These are phyloP conservation scores for Crepidodera aurea DNA, from an alignment of 2,888 invertebrate genomes.

Conservation along the genomic window DNA sequence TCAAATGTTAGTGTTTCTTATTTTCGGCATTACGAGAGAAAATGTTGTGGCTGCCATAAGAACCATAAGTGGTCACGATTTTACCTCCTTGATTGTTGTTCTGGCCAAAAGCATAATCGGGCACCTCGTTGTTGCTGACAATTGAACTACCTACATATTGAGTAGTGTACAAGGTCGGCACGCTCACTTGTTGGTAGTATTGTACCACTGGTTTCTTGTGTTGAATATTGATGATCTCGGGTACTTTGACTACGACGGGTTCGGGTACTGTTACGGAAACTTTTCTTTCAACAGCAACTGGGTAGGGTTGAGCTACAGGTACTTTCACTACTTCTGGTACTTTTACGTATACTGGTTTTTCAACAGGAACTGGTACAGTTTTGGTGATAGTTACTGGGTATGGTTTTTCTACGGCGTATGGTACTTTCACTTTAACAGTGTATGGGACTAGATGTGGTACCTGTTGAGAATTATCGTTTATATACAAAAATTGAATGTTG, in stretches of 20 bases:
- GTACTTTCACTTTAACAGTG: conserved; percentile 42
- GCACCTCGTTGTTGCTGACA: not conserved
- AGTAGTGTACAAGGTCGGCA: not conserved
- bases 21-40: not conserved
- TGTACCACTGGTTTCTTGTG: conserved; percentile 21
- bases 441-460: conserved; percentile 51
- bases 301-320: conserved; percentile 46
- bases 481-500: not conserved
- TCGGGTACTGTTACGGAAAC: conserved; percentile 47
- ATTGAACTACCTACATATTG: not conserved
- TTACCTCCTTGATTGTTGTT: not conserved
- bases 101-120: not conserved
- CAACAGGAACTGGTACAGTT: conserved; percentile 48
- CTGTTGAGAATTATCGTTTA: not conserved
- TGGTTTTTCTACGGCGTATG: conserved; percentile 51
- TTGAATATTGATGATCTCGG: conserved; percentile 40
- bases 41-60: not conserved
- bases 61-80: not conserved
- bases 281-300: conserved; percentile 41
- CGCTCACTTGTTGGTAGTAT: not conserved
- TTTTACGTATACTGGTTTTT: conserved; percentile 47
- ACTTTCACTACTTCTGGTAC: conserved; percentile 48
- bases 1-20: not conserved
- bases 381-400: conserved; percentile 50
- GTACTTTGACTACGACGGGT: conserved; percentile 47